These are phyloP conservation scores for Conus ventricosus DNA, from an alignment of 1,140 invertebrate species.

Conservation along the genomic window DNA sequence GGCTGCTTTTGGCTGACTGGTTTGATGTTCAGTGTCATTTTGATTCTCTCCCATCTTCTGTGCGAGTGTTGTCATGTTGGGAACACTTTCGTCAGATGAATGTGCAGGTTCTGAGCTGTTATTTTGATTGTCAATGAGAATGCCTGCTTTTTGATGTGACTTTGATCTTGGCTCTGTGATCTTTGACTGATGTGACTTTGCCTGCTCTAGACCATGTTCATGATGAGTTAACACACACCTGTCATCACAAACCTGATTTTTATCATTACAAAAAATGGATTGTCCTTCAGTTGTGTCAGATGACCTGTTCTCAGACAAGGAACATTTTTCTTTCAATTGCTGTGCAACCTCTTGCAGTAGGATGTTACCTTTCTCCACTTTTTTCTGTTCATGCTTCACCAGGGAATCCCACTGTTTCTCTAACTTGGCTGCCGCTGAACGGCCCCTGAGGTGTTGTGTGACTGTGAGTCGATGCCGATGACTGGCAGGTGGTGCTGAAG, in stretches of 20 bases:
- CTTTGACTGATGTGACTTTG: background rate
- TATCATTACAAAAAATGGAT: background rate
- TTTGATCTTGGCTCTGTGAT: background rate
- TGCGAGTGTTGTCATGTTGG: too few species aligned
- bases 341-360: background rate
- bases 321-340: background rate
- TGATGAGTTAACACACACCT: background rate
- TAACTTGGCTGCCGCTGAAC: conserved; percentile 76
- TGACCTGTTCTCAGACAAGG: too few species aligned
- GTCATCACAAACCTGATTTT: too few species aligned
- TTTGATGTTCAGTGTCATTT: too few species aligned
- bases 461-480: conserved; percentile 86
- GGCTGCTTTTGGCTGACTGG: background rate
- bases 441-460: conserved; percentile 81
- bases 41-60: too few species aligned
- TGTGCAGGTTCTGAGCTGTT: too few species aligned
- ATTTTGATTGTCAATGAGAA: background rate
- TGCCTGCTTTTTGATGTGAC: background rate
- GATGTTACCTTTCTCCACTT: background rate
- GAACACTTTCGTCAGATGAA: too few species aligned
- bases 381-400: conserved; percentile 44
- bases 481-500: conserved; percentile 82
- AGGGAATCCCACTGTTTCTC: conserved; percentile 73
- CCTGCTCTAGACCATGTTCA: background rate
- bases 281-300: too few species aligned